Evolutionary conservation across 2,888 invertebrate species (phyloP), one percentile per base, ranked within the genome.

Genomic region (Aplocera efformata): DNA sequence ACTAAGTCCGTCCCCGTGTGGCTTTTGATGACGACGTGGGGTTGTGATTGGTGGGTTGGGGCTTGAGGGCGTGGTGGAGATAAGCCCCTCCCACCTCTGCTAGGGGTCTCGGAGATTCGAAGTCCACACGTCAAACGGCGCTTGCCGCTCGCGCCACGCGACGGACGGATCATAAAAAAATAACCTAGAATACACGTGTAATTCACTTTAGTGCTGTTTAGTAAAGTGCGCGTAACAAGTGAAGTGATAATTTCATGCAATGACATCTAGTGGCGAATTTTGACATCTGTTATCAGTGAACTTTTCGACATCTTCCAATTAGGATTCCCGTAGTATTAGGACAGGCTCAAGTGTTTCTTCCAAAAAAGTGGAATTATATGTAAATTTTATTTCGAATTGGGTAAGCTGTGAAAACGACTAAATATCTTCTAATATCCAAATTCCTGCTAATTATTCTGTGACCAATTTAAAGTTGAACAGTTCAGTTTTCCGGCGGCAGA

Each of bases 131-230:
- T 79, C 76, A 77, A 69, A 79, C 72, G 79, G 86, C 88, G 86
- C 84, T 82, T 64, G 85, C 66, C 72, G 79, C 68, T 69, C 64
- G 84, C 85, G 85, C 86, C 84, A 76, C 82, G 84, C 79, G 75
- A 56, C 70, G 63, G 50, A 51, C 49, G 56, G 63, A 63, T 68
- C 64, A 32, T 27, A 32, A 32, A 27, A 23, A 23, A 26, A 31
- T 48, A 53, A 51, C 72, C 67, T 72, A 53, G 60, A 63, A 70
- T 55, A 57, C 73, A 77, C 80, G 79, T 76, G 76, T 60, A 46
- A 50, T 57, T 51, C 58, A 35, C 44, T 33, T 25, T 32, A 44
- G 43, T 50, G 61, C 60, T 48, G 35, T 50, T 41, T 50, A 27
- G 29, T 46, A 33, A 43, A 39, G 44, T 50, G 50, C 31, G 32